Conservation (phyloP, 2,888 invertebrate genomes). For the Andricus curvator region DNA sequence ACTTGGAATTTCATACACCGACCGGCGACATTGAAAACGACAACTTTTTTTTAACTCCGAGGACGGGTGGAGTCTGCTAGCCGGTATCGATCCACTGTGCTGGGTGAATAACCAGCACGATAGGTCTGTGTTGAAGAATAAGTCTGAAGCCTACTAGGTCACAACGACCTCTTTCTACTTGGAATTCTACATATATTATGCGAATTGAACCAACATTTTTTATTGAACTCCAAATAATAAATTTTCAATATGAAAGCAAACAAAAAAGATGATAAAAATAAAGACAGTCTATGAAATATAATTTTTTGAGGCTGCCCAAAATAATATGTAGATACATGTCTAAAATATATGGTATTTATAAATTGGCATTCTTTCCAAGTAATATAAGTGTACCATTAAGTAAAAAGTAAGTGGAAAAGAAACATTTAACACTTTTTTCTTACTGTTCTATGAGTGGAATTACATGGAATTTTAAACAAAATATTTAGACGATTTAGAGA, state of each 20-base stretch:
- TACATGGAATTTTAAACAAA: no score
- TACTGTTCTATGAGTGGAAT: no score
- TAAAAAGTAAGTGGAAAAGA: no score
- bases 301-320: no score
- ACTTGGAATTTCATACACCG: neutral
- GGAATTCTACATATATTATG: conserved; percentile 7
- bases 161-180: conserved; percentile 8
- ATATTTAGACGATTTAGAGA: no score
- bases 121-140: conserved; percentile 11
- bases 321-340: no score
- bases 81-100: conserved; percentile 10
- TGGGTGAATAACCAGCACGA: conserved; percentile 25
- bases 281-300: neutral
- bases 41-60: neutral
- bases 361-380: no score
- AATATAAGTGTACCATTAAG: no score
- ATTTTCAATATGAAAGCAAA: neutral
- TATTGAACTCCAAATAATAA: neutral
- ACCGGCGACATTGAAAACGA: conserved; percentile 29
- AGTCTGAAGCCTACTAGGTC: conserved; percentile 26
- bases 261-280: conserved; percentile 35
- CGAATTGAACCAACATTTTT: neutral
- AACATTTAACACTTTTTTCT: no score
- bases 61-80: conserved; percentile 26
- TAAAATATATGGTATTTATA: no score